These are phyloP conservation scores for Zaprionus tsacasi DNA, from an alignment of 1,140 invertebrate genomes.

Conservation along the genomic window DNA sequence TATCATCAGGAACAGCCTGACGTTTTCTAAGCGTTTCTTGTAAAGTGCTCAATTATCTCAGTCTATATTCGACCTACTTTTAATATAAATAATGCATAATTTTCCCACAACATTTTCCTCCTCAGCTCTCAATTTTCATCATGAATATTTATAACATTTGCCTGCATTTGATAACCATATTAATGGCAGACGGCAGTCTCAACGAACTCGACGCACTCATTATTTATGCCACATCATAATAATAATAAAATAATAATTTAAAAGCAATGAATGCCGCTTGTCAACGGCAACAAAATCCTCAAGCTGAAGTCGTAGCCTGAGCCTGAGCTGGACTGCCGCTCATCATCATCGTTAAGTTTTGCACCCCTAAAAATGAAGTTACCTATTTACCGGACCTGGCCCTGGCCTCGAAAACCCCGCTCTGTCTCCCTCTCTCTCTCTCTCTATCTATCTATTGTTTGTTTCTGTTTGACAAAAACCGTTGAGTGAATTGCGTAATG, in stretches of 20 bases:
- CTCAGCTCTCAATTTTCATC: conserved; percentile 32
- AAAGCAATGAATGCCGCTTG: conserved; percentile 77
- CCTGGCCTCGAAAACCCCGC: conserved; percentile 14
- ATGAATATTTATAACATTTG: conserved; percentile 69
- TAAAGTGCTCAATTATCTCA: neutral
- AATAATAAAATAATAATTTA: conserved; percentile 83
- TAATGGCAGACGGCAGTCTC: conserved; percentile 58
- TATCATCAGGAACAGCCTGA: neutral
- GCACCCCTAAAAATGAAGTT: conserved; percentile 69
- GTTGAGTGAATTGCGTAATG: conserved; percentile 77
- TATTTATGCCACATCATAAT: conserved; percentile 68
- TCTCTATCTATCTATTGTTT: conserved; percentile 63
- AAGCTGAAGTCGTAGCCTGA: conserved; percentile 1
- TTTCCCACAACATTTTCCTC: conserved; percentile 42
- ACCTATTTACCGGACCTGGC: conserved; percentile 52
- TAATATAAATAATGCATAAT: conserved; percentile 8
- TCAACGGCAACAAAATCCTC: conserved; percentile 68
- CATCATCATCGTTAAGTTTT: conserved; percentile 50
- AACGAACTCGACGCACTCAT: conserved; percentile 39
- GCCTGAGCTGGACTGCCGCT: conserved; percentile 35
- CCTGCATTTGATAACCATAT: conserved; percentile 76
- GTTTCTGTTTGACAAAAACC: conserved; percentile 78
- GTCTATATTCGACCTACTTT: conserved; percentile 17
- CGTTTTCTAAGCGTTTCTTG: neutral
- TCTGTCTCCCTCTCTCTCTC: conserved; percentile 5